phyloP scores from a whole-genome alignment of 2,797 vertebrate species.

The Fratercula arctica region DNA sequence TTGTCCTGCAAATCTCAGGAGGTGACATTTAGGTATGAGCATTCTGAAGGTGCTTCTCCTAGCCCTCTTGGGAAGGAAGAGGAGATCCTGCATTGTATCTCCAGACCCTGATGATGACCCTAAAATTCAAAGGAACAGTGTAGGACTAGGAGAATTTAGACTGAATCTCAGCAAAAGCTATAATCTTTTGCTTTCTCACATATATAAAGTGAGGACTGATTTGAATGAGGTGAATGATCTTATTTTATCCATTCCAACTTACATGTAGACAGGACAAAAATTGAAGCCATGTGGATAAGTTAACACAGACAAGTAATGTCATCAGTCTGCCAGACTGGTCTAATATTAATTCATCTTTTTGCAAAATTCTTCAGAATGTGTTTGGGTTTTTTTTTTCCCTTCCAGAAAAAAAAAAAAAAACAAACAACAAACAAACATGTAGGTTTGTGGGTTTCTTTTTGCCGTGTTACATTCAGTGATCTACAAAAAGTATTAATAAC shows the following conservation, averaged over 20 bases:
- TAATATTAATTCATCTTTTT: background rate
- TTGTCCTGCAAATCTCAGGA: background rate
- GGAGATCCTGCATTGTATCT: background rate
- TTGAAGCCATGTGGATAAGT: background rate
- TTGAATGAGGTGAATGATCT: background rate
- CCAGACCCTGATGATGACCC: background rate
- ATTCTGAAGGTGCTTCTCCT: background rate
- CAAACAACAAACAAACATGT: fast-evolving
- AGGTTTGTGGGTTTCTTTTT: background rate
- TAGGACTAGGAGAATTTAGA: background rate
- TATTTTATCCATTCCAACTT: background rate
- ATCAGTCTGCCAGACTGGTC: background rate
- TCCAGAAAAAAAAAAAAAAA: background rate
- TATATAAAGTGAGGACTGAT: background rate
- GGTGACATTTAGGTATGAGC: background rate
- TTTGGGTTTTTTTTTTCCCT: background rate
- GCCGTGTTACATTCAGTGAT: background rate
- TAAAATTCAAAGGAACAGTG: background rate
- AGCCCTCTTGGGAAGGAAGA: background rate
- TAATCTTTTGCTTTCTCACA: background rate
- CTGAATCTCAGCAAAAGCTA: background rate
- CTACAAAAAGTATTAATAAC: background rate
- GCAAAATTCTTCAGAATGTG: background rate
- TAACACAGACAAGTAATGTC: background rate
- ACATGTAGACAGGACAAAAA: background rate